Conservation (phyloP, 2,888 invertebrate species). For the Tinea pellionella region DNA sequence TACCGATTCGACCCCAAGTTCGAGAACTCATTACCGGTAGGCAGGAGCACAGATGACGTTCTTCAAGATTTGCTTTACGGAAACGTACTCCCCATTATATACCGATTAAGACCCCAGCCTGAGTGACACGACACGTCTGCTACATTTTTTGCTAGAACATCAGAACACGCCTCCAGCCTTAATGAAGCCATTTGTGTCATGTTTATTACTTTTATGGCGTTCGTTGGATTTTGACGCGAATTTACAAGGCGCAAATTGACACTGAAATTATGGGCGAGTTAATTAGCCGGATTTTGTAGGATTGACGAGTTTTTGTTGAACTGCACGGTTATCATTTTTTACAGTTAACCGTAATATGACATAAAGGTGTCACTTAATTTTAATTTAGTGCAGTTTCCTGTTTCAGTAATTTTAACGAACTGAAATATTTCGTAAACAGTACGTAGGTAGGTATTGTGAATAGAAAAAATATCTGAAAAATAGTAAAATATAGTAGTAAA, state of each 20-base stretch:
- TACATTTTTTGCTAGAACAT: conserved; percentile 45
- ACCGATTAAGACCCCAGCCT: conserved; percentile 49
- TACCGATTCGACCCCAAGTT: conserved; percentile 28
- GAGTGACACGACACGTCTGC: conserved; percentile 39
- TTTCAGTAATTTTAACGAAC: too few relatives aligned
- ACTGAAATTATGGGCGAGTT: conserved; percentile 42
- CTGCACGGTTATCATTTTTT: conserved; percentile 15
- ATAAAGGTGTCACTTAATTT: neutral
- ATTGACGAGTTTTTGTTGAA: conserved; percentile 24
- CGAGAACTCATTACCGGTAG: conserved; percentile 32
- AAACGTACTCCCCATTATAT: conserved; percentile 59
- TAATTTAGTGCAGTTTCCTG: neutral
- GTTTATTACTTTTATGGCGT: conserved; percentile 63
- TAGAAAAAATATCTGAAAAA: too few relatives aligned
- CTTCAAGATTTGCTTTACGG: conserved; percentile 48
- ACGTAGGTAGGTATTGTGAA: too few relatives aligned
- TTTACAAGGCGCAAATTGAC: conserved; percentile 64
- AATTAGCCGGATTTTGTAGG: conserved; percentile 45
- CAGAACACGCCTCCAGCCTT: conserved; percentile 50
- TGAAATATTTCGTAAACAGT: too few relatives aligned
- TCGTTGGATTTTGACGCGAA: conserved; percentile 57
- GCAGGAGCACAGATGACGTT: conserved; percentile 43
- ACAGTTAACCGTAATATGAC: neutral
- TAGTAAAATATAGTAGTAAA: too few relatives aligned
- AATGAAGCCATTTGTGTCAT: conserved; percentile 67